Percentiles rank a stretch among this genome's conserved stretches.
Evolutionary conservation across 2,888 invertebrate species (phyloP).

Genomic region (Synergus itoensis): DNA sequence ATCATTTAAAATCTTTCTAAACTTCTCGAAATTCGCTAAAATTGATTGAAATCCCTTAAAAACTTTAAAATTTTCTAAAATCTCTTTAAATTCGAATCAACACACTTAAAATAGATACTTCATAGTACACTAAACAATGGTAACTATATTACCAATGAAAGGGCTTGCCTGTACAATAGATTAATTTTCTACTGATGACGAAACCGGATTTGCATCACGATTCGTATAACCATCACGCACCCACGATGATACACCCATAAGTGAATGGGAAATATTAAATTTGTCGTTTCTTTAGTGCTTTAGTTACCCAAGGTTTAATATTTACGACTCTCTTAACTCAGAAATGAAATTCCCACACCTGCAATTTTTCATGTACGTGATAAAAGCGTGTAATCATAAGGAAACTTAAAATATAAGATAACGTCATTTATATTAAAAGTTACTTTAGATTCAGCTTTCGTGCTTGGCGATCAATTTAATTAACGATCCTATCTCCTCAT

Average conservation of each 20-base stretch:
- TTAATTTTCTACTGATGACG: conserved; percentile 17
- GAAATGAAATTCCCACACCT: neutral
- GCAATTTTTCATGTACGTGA: neutral
- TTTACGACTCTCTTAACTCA: neutral
- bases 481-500: neutral
- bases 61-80: no score
- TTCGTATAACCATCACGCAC: conserved; percentile 8
- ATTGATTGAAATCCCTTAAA: no score
- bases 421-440: neutral
- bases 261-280: conserved; percentile 6
- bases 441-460: neutral
- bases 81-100: no score
- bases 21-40: no score
- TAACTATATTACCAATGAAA: neutral
- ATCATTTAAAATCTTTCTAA: no score
- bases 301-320: neutral
- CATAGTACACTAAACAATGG: neutral
- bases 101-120: no score
- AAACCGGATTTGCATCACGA: conserved; percentile 26
- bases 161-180: neutral
- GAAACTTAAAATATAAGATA: no score
- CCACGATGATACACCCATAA: conserved; percentile 16
- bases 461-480: neutral
- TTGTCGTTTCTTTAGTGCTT: neutral
- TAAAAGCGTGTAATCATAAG: no score